Base-by-base conservation (phyloP, 2,888 invertebrate species). In the Oegoconia quadripuncta region DNA sequence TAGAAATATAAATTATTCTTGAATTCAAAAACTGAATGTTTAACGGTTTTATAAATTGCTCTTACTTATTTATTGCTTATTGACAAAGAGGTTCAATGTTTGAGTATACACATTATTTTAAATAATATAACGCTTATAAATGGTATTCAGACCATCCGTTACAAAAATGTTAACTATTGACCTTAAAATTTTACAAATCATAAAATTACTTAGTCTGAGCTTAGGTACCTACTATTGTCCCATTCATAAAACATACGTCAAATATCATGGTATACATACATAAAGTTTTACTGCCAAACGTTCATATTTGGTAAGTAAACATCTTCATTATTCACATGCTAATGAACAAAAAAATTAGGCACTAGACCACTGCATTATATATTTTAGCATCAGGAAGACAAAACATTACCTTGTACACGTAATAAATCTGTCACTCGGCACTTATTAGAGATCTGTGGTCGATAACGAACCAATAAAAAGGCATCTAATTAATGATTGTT, bases 401-500 rank as follows among this genome's bases (percentile, higher is more conserved):
- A 73, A 69, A 60, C 69, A 70, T 72, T 71, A 69, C 31, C 72
- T 77, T 75, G 75, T 74, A 55, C 56, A 44, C 54, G 65, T 67
- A 77, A 78, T 81, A 82, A 83, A 82, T 81, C 80, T 79, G 77
- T 80, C 81, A 73, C 72, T 73, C 62, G 62, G 64, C 68, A 70
- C 64, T 65, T 74, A 74, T 74, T 74, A 67, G 70, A 71, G 67
- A 76, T 74, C 66, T 68, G 58, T 67, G 64, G 9, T 66, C 71
- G 69, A 71, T 72, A 75, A 74, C 67, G 62, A 74, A 63, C 74
- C 72, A 75, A 78, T 78, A 77, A 75, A 69, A 66, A 72, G 61
- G 62, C 73, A 67, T 77, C 76, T 81, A 81, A 81, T 79, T 80
- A 76, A 79, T 78, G 73, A 79, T 78, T 77, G 68, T 78, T 74